Conservation (phyloP, 2,113 vertebrate genomes). For the Channa maculata region DNA sequence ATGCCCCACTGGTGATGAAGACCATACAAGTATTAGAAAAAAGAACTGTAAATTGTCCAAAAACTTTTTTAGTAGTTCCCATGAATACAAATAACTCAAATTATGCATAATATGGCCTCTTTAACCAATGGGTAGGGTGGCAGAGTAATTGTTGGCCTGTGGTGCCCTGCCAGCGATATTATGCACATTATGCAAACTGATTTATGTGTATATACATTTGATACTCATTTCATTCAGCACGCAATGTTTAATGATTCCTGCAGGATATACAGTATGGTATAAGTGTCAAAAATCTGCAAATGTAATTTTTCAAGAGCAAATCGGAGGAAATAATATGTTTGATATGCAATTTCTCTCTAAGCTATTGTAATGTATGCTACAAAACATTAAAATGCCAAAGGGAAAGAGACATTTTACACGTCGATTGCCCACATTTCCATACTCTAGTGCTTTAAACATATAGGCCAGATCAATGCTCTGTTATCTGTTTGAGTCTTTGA, state of each 20-base stretch:
- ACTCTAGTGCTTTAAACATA: neutral
- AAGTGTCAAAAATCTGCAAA: no score
- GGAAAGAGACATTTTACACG: neutral
- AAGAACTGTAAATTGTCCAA: no score
- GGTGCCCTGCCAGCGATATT: neutral
- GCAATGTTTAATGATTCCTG: constrained; percentile 2
- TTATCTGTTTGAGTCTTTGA: neutral
- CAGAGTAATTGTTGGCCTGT: neutral
- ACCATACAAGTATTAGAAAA: no score
- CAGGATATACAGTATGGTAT: no score
- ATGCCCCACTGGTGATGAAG: no score
- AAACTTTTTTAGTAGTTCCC: no score
- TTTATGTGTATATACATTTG: constrained; percentile 24
- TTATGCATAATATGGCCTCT: no score
- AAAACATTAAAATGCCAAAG: neutral
- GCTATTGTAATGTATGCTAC: constrained; percentile 16
- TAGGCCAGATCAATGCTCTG: neutral
- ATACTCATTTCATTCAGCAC: constrained; percentile 13
- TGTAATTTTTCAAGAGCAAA: neutral
- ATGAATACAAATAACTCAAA: no score
- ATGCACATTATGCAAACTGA: constrained; percentile 9
- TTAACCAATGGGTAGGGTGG: no score
- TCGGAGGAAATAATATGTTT: neutral
- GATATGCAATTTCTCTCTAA: neutral
- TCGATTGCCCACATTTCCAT: neutral